Base-by-base conservation (phyloP, 2,888 invertebrate species). In the Drosophila aldrichi region DNA sequence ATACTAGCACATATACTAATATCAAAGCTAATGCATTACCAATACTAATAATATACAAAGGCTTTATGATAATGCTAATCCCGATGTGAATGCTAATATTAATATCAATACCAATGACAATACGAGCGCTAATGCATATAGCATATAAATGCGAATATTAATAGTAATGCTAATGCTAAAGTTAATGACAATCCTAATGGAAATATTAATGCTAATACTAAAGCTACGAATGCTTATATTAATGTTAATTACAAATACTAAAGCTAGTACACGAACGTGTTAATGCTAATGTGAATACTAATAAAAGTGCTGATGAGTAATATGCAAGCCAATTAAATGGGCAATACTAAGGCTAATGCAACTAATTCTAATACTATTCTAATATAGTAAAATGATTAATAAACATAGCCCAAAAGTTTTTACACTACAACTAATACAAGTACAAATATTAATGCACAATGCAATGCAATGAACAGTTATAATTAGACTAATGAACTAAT, bases 401-500 rank as follows among this genome's bases (percentile, higher is more conserved):
- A 16, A 36, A 12, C 14, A 36, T 36, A 10, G 2, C 10, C 10
- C 4, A 14, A 38, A 6, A 14, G 4, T 16, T 14, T 5, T 44
- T 22, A 6, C 22, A 5, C 46, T n/a, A 32, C 5, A 12, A 12
- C 32, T 49, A 14, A 32, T 34, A 18, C 48, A 14, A 20, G 34
- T 14, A 12, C 18, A 34, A 14, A 32, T 20, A 12, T 32, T 20
- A 32, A 49, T 14, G 34, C 51, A 9, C 36, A 36, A 36, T 22
- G 16, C 20, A 8, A n/a, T n/a, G 9, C 12, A 20, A 16, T 57
- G 38, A 25, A 54, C 46, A 60, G 49, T 32, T 41, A 56, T 57
- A 60, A 52, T 46, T 55, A 43, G 43, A 48, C 54, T 59, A 78
- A 44, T 40, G 38, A 65, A 48, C 48, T 22, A 22, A n/a, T 41